phyloP scores from a whole-genome alignment of 1,140 invertebrate genomes.

The Holotrichia oblita region DNA sequence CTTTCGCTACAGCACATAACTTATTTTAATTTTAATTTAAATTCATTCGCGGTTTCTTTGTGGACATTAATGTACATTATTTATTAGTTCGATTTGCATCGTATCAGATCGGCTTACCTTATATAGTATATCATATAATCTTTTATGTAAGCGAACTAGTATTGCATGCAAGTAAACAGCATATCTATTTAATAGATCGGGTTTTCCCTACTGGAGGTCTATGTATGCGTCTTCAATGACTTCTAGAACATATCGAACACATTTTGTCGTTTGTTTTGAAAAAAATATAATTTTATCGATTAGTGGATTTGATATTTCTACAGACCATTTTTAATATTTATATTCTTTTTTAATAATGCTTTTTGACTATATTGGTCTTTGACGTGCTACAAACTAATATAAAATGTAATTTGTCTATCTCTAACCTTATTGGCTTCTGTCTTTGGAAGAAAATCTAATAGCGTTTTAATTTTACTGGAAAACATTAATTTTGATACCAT shows the following conservation, averaged over 20 bases:
- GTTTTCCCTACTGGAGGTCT: neutral
- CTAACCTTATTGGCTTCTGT: too few relatives aligned
- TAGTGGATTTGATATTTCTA: too few relatives aligned
- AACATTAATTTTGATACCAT: too few relatives aligned
- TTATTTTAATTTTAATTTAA: neutral
- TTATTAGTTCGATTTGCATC: slow-evolving; percentile 6
- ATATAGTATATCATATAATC: neutral
- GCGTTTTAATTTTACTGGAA: too few relatives aligned
- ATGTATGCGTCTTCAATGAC: neutral
- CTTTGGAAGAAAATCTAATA: too few relatives aligned
- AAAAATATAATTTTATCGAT: too few relatives aligned
- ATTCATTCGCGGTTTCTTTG: neutral
- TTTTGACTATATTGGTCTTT: too few relatives aligned
- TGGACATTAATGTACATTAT: neutral
- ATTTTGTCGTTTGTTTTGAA: too few relatives aligned
- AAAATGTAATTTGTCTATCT: too few relatives aligned
- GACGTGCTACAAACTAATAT: too few relatives aligned
- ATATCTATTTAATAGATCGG: neutral
- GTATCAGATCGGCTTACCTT: neutral
- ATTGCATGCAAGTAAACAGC: neutral
- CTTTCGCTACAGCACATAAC: neutral
- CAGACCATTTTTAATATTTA: too few relatives aligned
- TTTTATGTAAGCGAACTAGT: neutral
- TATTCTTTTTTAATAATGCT: too few relatives aligned
- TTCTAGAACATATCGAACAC: neutral